Base-by-base conservation (phyloP, 2,797 vertebrate species). In the Mallotus villosus region DNA sequence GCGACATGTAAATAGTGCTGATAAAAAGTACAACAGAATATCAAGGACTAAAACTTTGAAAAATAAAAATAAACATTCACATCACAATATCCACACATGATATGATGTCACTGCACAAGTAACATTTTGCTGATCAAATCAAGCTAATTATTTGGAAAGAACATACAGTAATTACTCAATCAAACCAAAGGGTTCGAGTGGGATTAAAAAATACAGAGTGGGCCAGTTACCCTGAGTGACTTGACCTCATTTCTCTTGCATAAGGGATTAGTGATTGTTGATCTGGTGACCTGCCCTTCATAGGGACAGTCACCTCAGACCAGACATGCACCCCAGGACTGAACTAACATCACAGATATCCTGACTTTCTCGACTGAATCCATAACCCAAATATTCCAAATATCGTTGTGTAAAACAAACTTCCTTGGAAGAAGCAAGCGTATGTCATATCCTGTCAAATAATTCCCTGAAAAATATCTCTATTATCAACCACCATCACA, bases 211-310 rank as follows among this genome's bases (percentile, higher is more conserved):
- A 60, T 8, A 46, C 12, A 46, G 27, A 64, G 69, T 74, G 4
- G 72, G 74, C 64, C 2, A 55, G 71, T 83, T 76, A 83, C 74
- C 77, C 73, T 80, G 5, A 78, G 74, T 85, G 51, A 17, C 78
- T 63, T 81, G 82, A 27, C 86, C 80, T 87, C 72, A 63, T 86
- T 89, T 51, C 78, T 14, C 83, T 93, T 92, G 90, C 79, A 86
- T 91, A 93, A 92, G 66, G 63, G 84, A 86, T 89, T 86, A 87
- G 80, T 57, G 68, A 78, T 76, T 77, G 66, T 74, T 88, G 83
- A 88, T 79, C 79, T 82, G 65, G 12, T 80, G 58, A 67, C 60
- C 74, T 85, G 79, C 76, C 67, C 62, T 59, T 16, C 51, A 46
- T 62, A 37, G 24, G 46, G 68, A 58, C 63, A 64, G 55, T 27